Evolutionary conservation across 2,888 invertebrate genomes (phyloP).

Genomic region (Rutpela maculata): DNA sequence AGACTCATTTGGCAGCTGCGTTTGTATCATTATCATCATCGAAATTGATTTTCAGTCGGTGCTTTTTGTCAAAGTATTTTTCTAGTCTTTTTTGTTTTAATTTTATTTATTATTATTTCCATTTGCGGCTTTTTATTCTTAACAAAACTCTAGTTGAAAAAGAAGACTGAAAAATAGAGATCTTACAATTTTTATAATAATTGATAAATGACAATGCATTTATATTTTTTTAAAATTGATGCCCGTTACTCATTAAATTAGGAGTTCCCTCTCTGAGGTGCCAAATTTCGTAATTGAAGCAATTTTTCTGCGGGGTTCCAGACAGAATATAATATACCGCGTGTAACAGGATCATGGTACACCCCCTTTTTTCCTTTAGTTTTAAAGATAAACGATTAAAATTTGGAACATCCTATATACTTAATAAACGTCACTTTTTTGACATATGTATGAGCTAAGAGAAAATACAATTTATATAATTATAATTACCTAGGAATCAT

Average conservation of each 20-base stretch:
- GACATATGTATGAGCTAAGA: no score
- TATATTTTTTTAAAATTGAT: slow-evolving; percentile 42
- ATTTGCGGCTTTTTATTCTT: slow-evolving; percentile 49
- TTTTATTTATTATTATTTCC: slow-evolving; percentile 47
- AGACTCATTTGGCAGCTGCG: slow-evolving; percentile 42
- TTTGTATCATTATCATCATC: slow-evolving; percentile 13
- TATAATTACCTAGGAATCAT: no score
- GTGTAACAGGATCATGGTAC: no score
- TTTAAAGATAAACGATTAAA: no score
- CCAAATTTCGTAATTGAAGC: slow-evolving; percentile 43
- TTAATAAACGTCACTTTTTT: no score
- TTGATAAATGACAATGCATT: slow-evolving; percentile 49
- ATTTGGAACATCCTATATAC: no score
- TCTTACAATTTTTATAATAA: slow-evolving; percentile 48
- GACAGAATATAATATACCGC: no score
- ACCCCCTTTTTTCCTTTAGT: no score
- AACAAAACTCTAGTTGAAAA: slow-evolving; percentile 60
- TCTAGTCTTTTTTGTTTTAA: slow-evolving; percentile 51
- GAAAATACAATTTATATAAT: no score
- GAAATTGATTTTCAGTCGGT: slow-evolving; percentile 43
- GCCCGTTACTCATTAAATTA: slow-evolving; percentile 46
- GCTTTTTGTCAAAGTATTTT: slow-evolving; percentile 48
- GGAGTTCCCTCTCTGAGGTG: slow-evolving; percentile 44
- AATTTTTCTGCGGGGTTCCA: background rate
- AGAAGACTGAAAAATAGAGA: slow-evolving; percentile 63